Base-by-base conservation (phyloP, 2,888 invertebrate genomes). In the Hypomecis punctinalis region DNA sequence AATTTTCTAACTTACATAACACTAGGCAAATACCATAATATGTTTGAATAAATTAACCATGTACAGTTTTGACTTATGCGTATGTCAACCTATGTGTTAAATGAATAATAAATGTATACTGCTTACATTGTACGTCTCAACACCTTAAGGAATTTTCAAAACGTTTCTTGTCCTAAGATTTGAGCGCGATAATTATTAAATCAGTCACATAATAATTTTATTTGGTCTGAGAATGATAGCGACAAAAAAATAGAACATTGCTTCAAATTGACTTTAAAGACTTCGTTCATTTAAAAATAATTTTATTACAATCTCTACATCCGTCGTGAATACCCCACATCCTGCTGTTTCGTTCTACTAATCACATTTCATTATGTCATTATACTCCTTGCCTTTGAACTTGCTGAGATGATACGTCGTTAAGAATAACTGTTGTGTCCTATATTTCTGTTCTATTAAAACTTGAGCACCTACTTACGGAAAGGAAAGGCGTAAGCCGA, bases 331-430 rank as follows among this genome's bases (percentile, higher is more conserved):
- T 37, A 43, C 45, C 37, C 36, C 35, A 59, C 59, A 51, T 59
- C 59, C 51, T 51, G 49, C 47, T 23, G 11, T 48, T 39, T 48
- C 33, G 49, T 51, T 43, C 36, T 43, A 46, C 47, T 61, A 54
- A 51, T 49, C 8, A 48, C 13, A 42, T 61, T 7, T 52, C 43
- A 49, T 43, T 36, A 49, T 11, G 61, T 48, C 54, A 49, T 43
- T 61, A 45, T 23, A 51, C 49, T 51, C 23, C 36, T 23, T 55
- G 61, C 11, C 61, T 61, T 61, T 61, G 61, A 61, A 56, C 61
- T 61, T 61, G 55, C 33, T 56, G 45, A 51, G 61, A 61, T 55
- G 23, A 23, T 43, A 54, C 45, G 40, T 36, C 13, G 52, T 58
- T 37, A 47, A 39, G 6, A 48, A n/a, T 56, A 13, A 48, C 33